Base-by-base conservation (phyloP, 2,888 invertebrate genomes). In the Cephus pygmeus region DNA sequence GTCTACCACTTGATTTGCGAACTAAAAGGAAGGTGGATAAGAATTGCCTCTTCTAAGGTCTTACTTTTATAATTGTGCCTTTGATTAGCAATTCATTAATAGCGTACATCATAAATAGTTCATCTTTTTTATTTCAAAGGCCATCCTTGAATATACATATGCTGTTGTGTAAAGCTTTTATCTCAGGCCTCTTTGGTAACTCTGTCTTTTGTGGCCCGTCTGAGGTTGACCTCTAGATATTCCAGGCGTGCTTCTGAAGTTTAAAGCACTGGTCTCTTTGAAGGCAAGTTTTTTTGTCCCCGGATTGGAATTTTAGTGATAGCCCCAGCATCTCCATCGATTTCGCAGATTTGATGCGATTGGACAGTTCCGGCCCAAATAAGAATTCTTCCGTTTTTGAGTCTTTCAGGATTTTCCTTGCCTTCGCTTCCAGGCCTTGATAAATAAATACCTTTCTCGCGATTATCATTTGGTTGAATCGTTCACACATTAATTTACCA, bases 361-460 rank as follows among this genome's bases (percentile, higher is more conserved):
- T 75, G 11, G 76, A 75, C 3, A 84, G 76, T 34, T 85, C 77
- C 15, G 79, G 77, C 4, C 80, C 83, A 75, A 81, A 83, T 68
- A 84, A 73, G 30, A 80, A 75, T 1, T 68, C 40, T 34, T 77
- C 81, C 1, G 81, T 73, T 69, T 80, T 80, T 1, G 76, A 76
- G 34, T 81, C 77, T 31, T 85, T 80, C 9, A 82, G 76, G 0
- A 81, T 11, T n/a, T 78, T 36, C 34, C 79, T 81, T 12, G 80
- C 74, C 31, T 81, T 79, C 69, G 79, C 79, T 15, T 80, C 77
- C 40, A 83, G 71, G 36, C 76, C 73, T 12, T 84, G 84, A 12
- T 69, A 78, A 30, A 85, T 81, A 73, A 79, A 82, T 3, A 78
- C 75, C 76, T 76, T 84, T 36, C 81, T 79, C 12, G 81, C 76